Base-by-base conservation (phyloP, 2,113 vertebrate species). In the Periophthalmodon schlosseri region DNA sequence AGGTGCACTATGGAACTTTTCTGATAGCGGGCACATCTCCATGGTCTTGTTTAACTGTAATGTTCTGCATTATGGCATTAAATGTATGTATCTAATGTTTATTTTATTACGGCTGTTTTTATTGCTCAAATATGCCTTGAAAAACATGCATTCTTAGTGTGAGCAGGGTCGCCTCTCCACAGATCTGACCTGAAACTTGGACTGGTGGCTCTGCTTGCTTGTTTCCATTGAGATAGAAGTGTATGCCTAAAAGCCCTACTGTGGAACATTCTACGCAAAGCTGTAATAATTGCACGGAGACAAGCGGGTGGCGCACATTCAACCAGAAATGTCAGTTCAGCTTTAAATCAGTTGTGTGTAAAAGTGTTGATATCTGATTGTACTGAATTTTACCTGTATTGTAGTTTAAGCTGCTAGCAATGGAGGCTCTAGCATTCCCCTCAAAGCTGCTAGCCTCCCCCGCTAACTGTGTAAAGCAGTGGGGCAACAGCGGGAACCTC, bases 401-500 rank as follows among this genome's bases (percentile, higher is more conserved):
- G 69, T 74, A 80, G 69, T 77, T 63, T 5, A 74, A 81, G 21
- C 86, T 77, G 23, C 79, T 9, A 3, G 76, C 70, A 20, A 82
- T 56, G 67, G 85, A 78, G 20, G 87, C 20, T 72, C 79, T 86
- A 21, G 77, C 4, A 68, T 84, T 78, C 61, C 69, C 36, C 16
- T 83, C 79, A 0, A 4, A 49, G 58, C 57, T 64, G 58, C 70
- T 1, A 12, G 34, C 46, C 24, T 93, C 88, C 2, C 70, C 80
- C 24, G 89, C 65, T 2, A 79, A 76, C 72, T 86, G 84, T 21
- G 80, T 68, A 24, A 86, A 79, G 83, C 85, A 87, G 69, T 85
- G 86, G 7, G 87, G 33, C 60, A 84, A 70, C 44, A 80, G 56
- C 1, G 89, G 87, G 56, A 89, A 80, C 76, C 86, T 91, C 87